Conservation (phyloP, 1,140 invertebrate genomes). For the Chionoecetes opilio region DNA sequence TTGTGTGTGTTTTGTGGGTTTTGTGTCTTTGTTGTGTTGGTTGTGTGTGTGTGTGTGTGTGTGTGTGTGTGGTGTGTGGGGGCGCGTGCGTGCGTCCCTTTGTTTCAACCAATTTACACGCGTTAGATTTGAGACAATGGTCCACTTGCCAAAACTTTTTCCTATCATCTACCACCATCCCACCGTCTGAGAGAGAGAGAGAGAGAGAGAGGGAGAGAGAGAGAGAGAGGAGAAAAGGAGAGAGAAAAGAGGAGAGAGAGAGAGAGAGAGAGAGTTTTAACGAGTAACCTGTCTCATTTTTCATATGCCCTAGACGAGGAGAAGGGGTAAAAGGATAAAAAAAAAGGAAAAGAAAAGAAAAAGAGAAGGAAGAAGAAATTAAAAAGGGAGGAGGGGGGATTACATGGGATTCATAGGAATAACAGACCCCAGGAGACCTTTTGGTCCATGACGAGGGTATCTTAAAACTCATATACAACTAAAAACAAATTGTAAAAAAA, state of each 20-base stretch:
- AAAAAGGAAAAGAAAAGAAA: background rate
- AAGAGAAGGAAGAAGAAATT: too few relatives aligned
- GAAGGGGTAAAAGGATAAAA: background rate
- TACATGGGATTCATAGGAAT: background rate
- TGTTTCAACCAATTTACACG: constrained; percentile 1
- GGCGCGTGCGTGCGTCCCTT: background rate
- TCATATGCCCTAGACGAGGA: background rate
- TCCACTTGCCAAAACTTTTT: background rate
- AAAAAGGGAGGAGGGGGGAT: background rate
- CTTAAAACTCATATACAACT: too few relatives aligned
- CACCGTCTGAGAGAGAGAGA: background rate
- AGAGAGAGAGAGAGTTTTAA: background rate
- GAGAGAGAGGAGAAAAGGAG: background rate
- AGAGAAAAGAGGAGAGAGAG: too few relatives aligned
- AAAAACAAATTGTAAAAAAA: too few relatives aligned
- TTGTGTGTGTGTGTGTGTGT: too few relatives aligned
- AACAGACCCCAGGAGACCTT: too few relatives aligned
- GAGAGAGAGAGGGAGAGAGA: constrained; percentile 33
- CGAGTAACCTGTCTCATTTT: background rate
- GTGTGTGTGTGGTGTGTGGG: background rate
- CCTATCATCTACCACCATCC: background rate
- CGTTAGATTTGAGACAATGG: background rate
- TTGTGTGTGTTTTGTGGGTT: background rate
- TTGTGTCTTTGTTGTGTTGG: background rate
- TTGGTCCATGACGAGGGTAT: too few relatives aligned